A percentile compares a stretch with the other conserved stretches of the same genome.
phyloP scores from a whole-genome alignment of 2,888 invertebrate genomes.

The Drosophila phalerata region DNA sequence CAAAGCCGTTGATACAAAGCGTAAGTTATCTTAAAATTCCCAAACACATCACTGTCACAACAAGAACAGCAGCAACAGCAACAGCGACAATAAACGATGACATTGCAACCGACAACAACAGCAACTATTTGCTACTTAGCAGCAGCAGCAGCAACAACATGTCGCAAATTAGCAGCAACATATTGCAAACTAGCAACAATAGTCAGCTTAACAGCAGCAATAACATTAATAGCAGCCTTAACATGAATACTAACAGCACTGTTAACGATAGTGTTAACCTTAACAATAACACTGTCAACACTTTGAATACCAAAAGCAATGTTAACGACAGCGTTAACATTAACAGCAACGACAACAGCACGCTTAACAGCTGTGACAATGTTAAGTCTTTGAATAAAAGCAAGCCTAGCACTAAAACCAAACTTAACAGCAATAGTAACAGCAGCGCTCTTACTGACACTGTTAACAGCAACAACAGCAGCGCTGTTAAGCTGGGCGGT shows the following conservation, averaged over 20 bases:
- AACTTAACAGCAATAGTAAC: background rate
- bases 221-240: background rate
- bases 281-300: background rate
- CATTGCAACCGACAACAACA: conserved; percentile 8
- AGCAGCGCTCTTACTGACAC: background rate
- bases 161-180: conserved; percentile 3
- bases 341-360: background rate
- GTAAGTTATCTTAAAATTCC: conserved; percentile 88
- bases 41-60: conserved; percentile 15
- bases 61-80: too few relatives aligned
- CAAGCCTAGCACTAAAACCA: background rate
- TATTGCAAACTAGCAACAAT: background rate
- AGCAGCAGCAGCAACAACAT: conserved; percentile 12
- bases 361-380: background rate
- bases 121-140: conserved; percentile 4
- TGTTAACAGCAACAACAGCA: conserved; percentile 1
- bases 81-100: background rate
- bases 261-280: background rate
- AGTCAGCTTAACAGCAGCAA: background rate
- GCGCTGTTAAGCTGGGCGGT: conserved; percentile 29
- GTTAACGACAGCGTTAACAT: background rate
- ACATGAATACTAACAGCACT: background rate
- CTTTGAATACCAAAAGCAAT: background rate
- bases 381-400: background rate
- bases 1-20: conserved; percentile 90